Percentiles rank a stretch among this genome's conserved stretches.
phyloP scores from a whole-genome alignment of 2,888 invertebrate species.

The Antheraea assamensis region DNA sequence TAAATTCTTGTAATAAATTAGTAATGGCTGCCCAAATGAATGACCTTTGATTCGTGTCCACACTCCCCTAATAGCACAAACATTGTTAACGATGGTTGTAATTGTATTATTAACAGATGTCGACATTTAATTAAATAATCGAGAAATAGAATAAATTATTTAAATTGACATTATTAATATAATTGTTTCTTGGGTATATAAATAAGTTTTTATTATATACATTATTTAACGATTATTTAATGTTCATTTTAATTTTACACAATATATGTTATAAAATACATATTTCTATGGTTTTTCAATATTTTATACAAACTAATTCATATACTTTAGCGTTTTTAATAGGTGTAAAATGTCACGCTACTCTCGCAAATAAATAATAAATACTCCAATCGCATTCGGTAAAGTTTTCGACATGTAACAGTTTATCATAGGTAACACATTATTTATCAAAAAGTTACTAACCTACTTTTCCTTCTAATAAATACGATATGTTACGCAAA shows the following conservation, averaged over 20 bases:
- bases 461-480: slow-evolving; percentile 32
- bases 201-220: not conserved
- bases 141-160: not conserved
- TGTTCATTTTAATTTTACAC: no score
- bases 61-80: no score
- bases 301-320: not conserved
- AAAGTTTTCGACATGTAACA: not conserved
- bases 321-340: not conserved
- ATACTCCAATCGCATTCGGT: not conserved
- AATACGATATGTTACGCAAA: slow-evolving; percentile 35
- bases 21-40: no score
- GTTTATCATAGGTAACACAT: not conserved
- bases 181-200: not conserved
- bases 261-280: no score
- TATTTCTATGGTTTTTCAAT: no score
- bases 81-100: not conserved
- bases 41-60: no score
- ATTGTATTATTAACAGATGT: not conserved
- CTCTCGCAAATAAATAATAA: not conserved
- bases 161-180: not conserved
- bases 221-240: no score
- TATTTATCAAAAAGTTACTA: slow-evolving; percentile 15
- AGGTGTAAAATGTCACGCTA: not conserved
- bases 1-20: no score
- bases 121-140: not conserved